phyloP scores from a whole-genome alignment of 2,797 vertebrate species.

The Thunnus albacares region DNA sequence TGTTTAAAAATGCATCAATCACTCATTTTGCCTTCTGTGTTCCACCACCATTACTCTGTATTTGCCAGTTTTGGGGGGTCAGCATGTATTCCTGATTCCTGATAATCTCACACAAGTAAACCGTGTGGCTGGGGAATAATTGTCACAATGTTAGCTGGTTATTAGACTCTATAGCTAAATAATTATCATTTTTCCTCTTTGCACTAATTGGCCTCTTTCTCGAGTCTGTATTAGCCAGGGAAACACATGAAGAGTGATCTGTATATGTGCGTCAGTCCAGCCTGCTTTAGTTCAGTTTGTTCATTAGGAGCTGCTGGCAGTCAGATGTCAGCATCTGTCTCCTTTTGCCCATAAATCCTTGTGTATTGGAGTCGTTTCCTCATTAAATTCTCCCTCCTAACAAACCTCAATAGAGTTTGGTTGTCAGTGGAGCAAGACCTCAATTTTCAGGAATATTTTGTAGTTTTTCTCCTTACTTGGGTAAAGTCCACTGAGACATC shows the following conservation, averaged over 20 bases:
- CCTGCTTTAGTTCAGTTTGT: conserved; percentile 45
- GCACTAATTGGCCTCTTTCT: conserved; percentile 47
- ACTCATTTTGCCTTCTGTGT: too few species aligned
- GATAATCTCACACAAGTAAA: background rate
- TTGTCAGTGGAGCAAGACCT: conserved; percentile 35
- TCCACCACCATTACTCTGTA: too few species aligned
- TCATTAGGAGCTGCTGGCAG: conserved; percentile 68
- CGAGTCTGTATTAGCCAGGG: conserved; percentile 17
- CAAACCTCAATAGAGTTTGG: conserved; percentile 42
- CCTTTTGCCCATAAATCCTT: conserved; percentile 47
- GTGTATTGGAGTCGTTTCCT: conserved; percentile 43
- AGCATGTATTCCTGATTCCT: background rate
- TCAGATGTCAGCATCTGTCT: conserved; percentile 55
- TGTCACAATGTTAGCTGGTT: conserved; percentile 14
- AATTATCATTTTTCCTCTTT: conserved; percentile 26
- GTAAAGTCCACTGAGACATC: conserved; percentile 12
- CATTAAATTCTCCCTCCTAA: conserved; percentile 54
- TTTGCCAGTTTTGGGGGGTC: background rate
- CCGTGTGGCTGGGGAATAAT: background rate
- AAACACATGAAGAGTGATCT: conserved; percentile 44
- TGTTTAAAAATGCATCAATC: too few species aligned
- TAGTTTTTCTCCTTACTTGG: conserved; percentile 1
- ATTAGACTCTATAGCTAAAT: conserved; percentile 3
- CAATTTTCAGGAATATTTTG: conserved; percentile 29
- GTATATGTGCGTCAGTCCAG: conserved; percentile 48